Evolutionary conservation across 2,888 invertebrate genomes (phyloP).

Genomic region (Rutpela maculata): DNA sequence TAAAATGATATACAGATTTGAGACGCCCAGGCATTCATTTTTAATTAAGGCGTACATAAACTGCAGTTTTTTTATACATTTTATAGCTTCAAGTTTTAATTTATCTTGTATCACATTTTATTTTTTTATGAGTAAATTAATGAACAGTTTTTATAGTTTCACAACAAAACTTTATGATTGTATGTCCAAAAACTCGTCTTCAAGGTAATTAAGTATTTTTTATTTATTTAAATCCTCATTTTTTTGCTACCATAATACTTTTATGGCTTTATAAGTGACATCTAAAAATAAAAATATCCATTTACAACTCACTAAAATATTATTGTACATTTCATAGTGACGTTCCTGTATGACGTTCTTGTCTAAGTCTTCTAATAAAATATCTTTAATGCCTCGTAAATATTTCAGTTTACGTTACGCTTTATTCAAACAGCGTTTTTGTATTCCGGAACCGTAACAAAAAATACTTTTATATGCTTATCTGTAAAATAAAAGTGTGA

Average conservation of each 20-base stretch:
- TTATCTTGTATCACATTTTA: slow-evolving; percentile 27
- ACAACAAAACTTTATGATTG: slow-evolving; percentile 21
- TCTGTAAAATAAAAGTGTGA: slow-evolving; percentile 12
- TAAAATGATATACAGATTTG: too few relatives aligned
- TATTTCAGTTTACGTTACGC: slow-evolving; percentile 4
- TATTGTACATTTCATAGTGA: neutral
- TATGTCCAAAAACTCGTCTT: slow-evolving; percentile 13
- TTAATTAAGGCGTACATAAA: slow-evolving; percentile 11
- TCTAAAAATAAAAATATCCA: neutral
- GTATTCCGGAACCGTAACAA: neutral
- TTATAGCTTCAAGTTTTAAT: slow-evolving; percentile 22
- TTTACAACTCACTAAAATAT: neutral
- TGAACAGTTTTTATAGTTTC: slow-evolving; percentile 32
- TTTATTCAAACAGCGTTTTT: neutral
- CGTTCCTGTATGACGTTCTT: neutral
- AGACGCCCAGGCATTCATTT: slow-evolving; percentile 10
- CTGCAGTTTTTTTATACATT: slow-evolving; percentile 16
- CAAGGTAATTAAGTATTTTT: slow-evolving; percentile 26
- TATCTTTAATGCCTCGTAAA: neutral
- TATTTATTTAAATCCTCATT: slow-evolving; percentile 10
- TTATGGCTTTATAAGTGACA: slow-evolving; percentile 22
- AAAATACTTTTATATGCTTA: slow-evolving; percentile 1
- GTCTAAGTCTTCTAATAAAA: slow-evolving; percentile 1
- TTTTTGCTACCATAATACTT: slow-evolving; percentile 19
- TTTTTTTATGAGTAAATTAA: slow-evolving; percentile 34